Evolutionary conservation across 2,888 invertebrate genomes (phyloP).

Genomic region (Thyatira batis): DNA sequence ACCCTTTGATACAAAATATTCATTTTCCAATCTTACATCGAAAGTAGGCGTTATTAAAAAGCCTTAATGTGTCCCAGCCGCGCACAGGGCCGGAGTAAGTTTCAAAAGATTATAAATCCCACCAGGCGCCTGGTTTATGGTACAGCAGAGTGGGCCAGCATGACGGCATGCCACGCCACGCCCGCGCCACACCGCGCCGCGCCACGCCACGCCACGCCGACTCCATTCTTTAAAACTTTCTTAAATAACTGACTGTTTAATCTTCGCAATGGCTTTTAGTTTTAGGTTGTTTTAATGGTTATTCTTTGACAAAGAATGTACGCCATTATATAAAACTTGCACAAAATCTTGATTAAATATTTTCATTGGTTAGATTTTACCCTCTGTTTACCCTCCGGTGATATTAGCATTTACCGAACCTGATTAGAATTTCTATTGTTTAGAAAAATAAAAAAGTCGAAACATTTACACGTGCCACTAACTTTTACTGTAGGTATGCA

Average conservation of each 20-base stretch:
- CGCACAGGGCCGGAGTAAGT: conserved; percentile 44
- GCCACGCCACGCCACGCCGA: conserved; percentile 25
- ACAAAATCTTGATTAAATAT: conserved; percentile 6
- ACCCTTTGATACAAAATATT: background rate
- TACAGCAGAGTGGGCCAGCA: conserved; percentile 34
- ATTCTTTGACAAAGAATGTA: background rate
- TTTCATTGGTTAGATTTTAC: background rate
- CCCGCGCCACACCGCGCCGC: conserved; percentile 33
- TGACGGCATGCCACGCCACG: conserved; percentile 48
- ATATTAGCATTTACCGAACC: too few species aligned
- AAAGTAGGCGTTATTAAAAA: conserved; percentile 47
- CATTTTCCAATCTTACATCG: conserved; percentile 1
- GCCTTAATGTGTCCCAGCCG: conserved; percentile 41
- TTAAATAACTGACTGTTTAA: conserved; percentile 8
- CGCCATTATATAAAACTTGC: conserved; percentile 7
- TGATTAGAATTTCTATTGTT: too few species aligned
- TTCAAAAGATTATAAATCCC: conserved; percentile 70
- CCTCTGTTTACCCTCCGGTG: background rate
- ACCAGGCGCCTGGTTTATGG: conserved; percentile 62
- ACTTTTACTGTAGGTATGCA: too few species aligned
- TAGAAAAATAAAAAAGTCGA: background rate
- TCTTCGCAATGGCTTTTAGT: conserved; percentile 13
- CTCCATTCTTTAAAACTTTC: conserved; percentile 39
- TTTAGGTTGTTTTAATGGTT: conserved; percentile 3
- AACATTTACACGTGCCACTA: background rate